phyloP scores from a whole-genome alignment of 2,113 vertebrate species.

The Falcunculus frontatus region DNA sequence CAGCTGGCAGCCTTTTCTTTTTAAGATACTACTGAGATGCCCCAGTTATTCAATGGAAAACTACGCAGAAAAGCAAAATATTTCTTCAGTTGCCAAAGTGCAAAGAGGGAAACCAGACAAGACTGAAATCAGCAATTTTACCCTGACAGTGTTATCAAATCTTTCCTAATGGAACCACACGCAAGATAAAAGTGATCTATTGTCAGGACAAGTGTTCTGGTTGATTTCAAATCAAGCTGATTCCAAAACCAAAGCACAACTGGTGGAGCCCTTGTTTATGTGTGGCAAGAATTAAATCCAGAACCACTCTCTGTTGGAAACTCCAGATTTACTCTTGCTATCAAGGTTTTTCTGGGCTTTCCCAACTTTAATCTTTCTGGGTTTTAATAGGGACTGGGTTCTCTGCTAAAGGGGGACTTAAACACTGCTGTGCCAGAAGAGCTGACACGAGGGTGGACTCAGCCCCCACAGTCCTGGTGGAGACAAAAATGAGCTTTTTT shows the following conservation, averaged over 20 bases:
- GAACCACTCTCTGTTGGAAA: background rate
- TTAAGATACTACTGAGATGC: background rate
- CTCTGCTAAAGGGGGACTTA: background rate
- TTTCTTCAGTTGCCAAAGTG: background rate
- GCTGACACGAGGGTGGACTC: rapidly evolving
- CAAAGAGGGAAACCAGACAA: slow-evolving; percentile 23
- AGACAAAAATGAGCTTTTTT: background rate
- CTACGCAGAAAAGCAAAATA: background rate
- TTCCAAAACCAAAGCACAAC: background rate
- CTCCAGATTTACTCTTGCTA: background rate
- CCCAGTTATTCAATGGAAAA: background rate
- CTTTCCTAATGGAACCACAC: slow-evolving; percentile 23
- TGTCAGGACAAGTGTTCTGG: slow-evolving; percentile 27
- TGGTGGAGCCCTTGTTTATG: background rate
- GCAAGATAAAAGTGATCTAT: slow-evolving; percentile 5
- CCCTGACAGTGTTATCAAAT: slow-evolving; percentile 18
- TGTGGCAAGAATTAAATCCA: background rate
- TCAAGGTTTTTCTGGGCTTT: background rate
- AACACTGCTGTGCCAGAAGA: background rate
- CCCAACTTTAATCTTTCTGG: background rate
- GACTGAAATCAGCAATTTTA: slow-evolving; percentile 19
- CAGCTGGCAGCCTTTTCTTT: background rate
- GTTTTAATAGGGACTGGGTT: background rate
- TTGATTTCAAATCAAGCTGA: slow-evolving; percentile 18
- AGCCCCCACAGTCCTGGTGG: rapidly evolving